Conservation (phyloP, 1,140 invertebrate genomes). For the Aphelenchoides avenae region DNA sequence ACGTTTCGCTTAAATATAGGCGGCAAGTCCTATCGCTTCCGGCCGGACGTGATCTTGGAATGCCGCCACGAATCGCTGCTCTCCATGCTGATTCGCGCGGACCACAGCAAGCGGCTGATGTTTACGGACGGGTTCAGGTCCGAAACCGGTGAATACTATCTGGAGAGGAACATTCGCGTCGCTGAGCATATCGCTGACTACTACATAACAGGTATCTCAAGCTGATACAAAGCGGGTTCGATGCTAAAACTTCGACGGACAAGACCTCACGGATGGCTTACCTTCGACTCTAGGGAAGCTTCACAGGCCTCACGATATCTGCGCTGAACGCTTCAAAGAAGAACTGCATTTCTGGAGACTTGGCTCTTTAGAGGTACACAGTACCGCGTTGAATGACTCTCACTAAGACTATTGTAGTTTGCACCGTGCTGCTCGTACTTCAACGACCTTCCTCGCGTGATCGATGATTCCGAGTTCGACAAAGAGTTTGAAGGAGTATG, state of each 20-base stretch:
- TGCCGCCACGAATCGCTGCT: slow-evolving; percentile 25
- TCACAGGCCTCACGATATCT: slow-evolving; percentile 61
- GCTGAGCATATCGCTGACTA: slow-evolving; percentile 47
- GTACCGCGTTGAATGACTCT: not conserved
- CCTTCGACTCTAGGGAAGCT: too few species aligned
- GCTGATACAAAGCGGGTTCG: too few species aligned
- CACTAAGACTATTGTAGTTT: slow-evolving; percentile 22
- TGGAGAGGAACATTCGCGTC: slow-evolving; percentile 42
- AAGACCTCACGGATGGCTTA: too few species aligned
- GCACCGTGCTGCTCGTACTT: slow-evolving; percentile 41
- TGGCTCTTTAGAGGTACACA: slow-evolving; percentile 55
- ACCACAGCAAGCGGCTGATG: slow-evolving; percentile 27
- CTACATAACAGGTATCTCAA: slow-evolving; percentile 46
- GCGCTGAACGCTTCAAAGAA: slow-evolving; percentile 61
- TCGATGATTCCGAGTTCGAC: too few species aligned
- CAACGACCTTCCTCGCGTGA: too few species aligned
- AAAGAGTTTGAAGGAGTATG: slow-evolving; percentile 45
- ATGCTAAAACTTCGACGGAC: too few species aligned
- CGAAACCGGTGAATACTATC: slow-evolving; percentile 41
- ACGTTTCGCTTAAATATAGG: slow-evolving; percentile 47
- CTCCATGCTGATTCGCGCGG: slow-evolving; percentile 22
- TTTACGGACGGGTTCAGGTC: slow-evolving; percentile 31
- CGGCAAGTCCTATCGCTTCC: slow-evolving; percentile 42
- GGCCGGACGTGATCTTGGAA: slow-evolving; percentile 33
- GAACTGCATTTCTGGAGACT: slow-evolving; percentile 63